These are phyloP conservation scores for Microcebus jonahi DNA, from an alignment of 2,113 vertebrate species.

Conservation along the genomic window DNA sequence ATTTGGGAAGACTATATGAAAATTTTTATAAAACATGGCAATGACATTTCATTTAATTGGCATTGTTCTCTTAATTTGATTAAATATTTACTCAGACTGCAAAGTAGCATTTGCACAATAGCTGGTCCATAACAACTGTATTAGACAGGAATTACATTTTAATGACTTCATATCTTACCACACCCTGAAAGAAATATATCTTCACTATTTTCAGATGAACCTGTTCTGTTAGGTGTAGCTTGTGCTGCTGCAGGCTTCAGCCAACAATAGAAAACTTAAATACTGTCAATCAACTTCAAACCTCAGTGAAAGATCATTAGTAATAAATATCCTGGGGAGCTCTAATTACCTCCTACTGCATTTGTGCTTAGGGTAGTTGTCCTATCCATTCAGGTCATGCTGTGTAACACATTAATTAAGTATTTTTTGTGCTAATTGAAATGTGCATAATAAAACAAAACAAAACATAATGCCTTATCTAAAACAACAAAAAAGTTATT, in stretches of 20 bases:
- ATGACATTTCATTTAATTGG: not conserved
- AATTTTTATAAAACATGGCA: not conserved
- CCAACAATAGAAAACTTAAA: conserved; percentile 73
- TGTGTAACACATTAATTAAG: conserved; percentile 81
- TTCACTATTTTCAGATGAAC: not conserved
- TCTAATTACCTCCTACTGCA: conserved; percentile 78
- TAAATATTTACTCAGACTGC: not conserved
- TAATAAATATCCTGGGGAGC: conserved; percentile 77
- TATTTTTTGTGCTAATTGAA: conserved; percentile 71
- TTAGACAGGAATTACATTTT: not conserved
- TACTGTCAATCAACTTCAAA: conserved; percentile 77
- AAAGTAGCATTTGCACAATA: not conserved
- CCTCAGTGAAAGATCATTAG: conserved; percentile 77
- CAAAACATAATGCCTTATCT: conserved; percentile 54
- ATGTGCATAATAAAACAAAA: conserved; percentile 33
- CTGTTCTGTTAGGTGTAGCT: not conserved
- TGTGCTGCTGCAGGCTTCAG: conserved; percentile 53
- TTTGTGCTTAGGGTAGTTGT: conserved; percentile 64
- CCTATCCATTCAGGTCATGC: conserved; percentile 72
- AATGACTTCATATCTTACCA: not conserved
- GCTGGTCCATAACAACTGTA: not conserved
- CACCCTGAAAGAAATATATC: not conserved
- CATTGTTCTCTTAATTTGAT: not conserved
- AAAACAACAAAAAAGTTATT: conserved; percentile 51
- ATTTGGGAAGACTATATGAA: not conserved